Evolutionary conservation across 2,113 vertebrate genomes (phyloP), one percentile per base, ranked within the genome.

Genomic region (Phainopepla nitens): DNA sequence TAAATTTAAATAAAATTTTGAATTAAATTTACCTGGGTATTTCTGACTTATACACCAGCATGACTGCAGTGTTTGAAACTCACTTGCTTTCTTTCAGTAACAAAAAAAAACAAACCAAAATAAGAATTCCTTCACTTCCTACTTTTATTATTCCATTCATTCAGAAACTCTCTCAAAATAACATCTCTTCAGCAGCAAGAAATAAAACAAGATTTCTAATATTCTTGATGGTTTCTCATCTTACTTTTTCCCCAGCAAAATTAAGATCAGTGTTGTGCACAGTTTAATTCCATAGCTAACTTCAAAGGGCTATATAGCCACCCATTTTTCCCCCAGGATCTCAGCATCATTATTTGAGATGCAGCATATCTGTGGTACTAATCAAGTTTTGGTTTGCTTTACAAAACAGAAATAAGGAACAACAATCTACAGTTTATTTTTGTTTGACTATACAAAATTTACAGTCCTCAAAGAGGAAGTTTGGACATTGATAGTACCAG

Each of bases 171-270:
- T 81, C 36, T 79, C 70, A 64, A 96, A 86, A 60, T 65, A 82
- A 5, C 45, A 36, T 41, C 2, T 93, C 88, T 92, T 94, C 66
- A 58, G 22, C 47, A 88, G 41, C 29, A 84, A 84, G 57, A 68
- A 66, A 78, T 86, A 94, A 90, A 79, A 39, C 45, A 11, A 57
- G 5, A 23, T 45, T 82, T 79, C 19, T 85, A 53, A 56, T 69
- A 90, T 47, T 78, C 22, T 22, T 95, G 49, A 41, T 68, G 13
- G 6, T 49, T 51, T 68, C 20, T 90, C 35, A 76, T 92, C 61
- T 94, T 96, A 51, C 20, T 93, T 96, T 92, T 68, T 24, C 66
- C 77, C 79, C 44, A 79, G 86, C 39, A 92, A 94, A 97, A 93
- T 93, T 90, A 91, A 64, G 84, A 89, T 75, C 64, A 93, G 13